These are phyloP conservation scores for Saguinus midas DNA, from an alignment of 2,113 vertebrate genomes.

Conservation along the genomic window DNA sequence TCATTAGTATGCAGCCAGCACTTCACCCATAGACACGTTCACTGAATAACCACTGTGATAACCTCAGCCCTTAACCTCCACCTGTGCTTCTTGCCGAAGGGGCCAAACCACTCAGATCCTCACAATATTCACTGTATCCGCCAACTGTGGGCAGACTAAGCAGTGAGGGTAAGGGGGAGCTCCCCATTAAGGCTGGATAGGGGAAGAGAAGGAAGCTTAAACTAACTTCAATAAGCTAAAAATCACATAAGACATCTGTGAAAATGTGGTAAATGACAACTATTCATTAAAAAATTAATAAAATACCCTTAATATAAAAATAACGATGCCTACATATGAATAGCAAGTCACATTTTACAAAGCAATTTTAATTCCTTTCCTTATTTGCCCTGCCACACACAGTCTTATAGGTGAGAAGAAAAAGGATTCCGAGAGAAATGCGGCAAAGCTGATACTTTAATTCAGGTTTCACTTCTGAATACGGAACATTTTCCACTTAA, in stretches of 20 bases:
- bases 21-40: not conserved
- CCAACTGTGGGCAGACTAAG: not conserved
- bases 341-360: not conserved
- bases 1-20: constrained; percentile 44
- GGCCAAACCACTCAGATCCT: constrained; percentile 41
- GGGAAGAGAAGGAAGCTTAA: constrained; percentile 4
- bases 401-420: not conserved
- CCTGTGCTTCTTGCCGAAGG: constrained; percentile 31
- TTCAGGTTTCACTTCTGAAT: not conserved
- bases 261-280: constrained; percentile 13
- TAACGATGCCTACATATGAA: not conserved
- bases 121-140: constrained; percentile 12
- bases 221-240: not conserved
- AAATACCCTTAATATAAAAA: not conserved
- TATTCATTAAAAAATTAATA: not conserved
- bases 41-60: constrained; percentile 59
- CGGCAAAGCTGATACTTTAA: not conserved
- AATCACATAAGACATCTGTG: not conserved
- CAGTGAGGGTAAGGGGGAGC: not conserved
- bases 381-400: not conserved
- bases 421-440: not conserved
- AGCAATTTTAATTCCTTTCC: not conserved
- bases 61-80: constrained; percentile 52
- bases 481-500: not conserved
- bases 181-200: not conserved